Evolutionary conservation across 1,140 invertebrate genomes (phyloP).

Genomic region (Varroa destructor): DNA sequence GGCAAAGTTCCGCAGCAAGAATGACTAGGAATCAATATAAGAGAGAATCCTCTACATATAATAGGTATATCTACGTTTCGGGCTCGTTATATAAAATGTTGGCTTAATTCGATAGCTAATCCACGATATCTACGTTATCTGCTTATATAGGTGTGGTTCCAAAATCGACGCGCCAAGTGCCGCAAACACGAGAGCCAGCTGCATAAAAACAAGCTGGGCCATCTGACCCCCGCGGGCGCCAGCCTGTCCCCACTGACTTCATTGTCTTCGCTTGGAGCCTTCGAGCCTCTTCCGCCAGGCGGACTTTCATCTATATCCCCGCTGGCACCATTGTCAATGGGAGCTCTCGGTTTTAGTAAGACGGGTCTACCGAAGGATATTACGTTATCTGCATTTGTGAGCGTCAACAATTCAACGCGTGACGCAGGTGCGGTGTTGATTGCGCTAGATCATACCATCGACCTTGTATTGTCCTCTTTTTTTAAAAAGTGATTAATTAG

Average conservation of each 20-base stretch:
- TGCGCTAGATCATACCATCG: too few species aligned
- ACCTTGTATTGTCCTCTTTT: too few species aligned
- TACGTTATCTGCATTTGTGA: slow-evolving; percentile 9
- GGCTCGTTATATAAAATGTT: too few species aligned
- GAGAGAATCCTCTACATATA: too few species aligned
- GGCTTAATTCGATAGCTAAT: too few species aligned
- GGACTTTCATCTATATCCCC: too few species aligned
- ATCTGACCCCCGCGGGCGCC: slow-evolving; percentile 10
- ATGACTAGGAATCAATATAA: too few species aligned
- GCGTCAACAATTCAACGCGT: slow-evolving; percentile 1
- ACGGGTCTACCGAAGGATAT: slow-evolving; percentile 14
- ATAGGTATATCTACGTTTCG: too few species aligned
- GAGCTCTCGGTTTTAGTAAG: neutral
- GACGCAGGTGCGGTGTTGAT: neutral
- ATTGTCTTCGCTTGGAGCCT: neutral
- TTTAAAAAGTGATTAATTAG: too few species aligned
- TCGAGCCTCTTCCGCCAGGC: neutral
- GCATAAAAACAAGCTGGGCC: slow-evolving; percentile 60
- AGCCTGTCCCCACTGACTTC: neutral
- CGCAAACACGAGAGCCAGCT: slow-evolving; percentile 89
- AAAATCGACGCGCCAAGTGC: slow-evolving; percentile 85
- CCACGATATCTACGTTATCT: too few species aligned
- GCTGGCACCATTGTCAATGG: neutral
- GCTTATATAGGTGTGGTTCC: slow-evolving; percentile 72
- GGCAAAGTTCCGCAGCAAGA: too few species aligned